A percentile compares a stretch with the other conserved stretches of the same genome.
Evolutionary conservation across 2,797 vertebrate genomes (phyloP).

Genomic region (Bothrops alternatus): DNA sequence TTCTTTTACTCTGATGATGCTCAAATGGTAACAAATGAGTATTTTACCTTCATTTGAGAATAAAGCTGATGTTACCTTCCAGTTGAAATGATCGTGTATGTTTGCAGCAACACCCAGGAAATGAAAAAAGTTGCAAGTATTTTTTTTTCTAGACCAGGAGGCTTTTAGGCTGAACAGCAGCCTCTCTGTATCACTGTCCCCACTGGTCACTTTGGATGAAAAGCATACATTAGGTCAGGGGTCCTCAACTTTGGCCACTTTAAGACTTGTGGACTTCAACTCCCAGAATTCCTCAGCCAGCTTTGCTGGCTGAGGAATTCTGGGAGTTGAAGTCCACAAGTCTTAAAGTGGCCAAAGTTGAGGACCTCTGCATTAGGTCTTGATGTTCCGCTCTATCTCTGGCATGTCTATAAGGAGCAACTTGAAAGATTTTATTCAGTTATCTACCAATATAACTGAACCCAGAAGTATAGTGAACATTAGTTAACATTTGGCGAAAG

Average conservation of each 20-base stretch:
- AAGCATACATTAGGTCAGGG: neutral
- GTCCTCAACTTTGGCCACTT: too few relatives aligned
- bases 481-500: neutral
- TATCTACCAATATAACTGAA: neutral
- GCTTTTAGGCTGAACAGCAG: neutral
- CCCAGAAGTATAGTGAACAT: neutral
- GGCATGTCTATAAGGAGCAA: neutral
- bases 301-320: too few relatives aligned
- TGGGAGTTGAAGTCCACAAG: too few relatives aligned
- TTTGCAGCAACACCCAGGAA: neutral
- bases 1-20: neutral
- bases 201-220: neutral
- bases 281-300: too few relatives aligned
- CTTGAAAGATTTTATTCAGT: neutral
- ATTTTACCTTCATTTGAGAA: constrained; percentile 21
- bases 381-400: neutral
- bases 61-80: neutral
- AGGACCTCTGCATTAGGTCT: neutral
- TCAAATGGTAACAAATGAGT: constrained; percentile 18
- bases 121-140: neutral
- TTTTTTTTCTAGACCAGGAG: neutral
- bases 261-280: too few relatives aligned
- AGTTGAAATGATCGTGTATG: neutral
- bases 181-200: neutral
- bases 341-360: too few relatives aligned